A percentile compares a stretch with the other conserved stretches of the same genome.
Conservation (phyloP, 1,140 invertebrate genomes). For the Aphelenchoides fujianensis region DNA sequence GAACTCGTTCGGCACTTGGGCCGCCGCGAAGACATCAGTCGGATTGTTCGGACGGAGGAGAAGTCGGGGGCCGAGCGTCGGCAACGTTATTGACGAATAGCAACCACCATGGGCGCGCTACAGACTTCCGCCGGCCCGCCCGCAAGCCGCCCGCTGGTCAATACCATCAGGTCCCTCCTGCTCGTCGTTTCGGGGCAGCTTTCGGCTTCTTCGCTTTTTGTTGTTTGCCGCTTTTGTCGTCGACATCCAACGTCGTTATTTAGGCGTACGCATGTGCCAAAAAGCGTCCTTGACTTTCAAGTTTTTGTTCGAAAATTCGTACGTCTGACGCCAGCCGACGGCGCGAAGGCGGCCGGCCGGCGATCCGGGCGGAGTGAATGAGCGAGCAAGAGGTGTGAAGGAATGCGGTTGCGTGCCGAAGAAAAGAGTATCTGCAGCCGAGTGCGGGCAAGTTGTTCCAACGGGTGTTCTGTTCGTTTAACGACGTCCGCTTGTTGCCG, state of each 20-base stretch:
- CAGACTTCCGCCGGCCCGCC: neutral
- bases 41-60: neutral
- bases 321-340: neutral
- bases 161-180: neutral
- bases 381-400: neutral
- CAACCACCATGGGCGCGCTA: neutral
- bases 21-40: neutral
- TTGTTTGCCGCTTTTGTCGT: conserved; percentile 5
- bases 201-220: too few species aligned
- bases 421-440: too few species aligned
- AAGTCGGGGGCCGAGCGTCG: too few species aligned
- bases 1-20: neutral
- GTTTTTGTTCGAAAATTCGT: conserved; percentile 1
- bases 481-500: neutral
- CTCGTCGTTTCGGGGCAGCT: too few species aligned
- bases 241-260: conserved; percentile 5
- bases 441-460: too few species aligned
- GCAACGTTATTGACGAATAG: neutral
- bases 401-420: neutral
- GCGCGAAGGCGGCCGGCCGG: neutral
- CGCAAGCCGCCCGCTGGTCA: neutral
- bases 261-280: neutral
- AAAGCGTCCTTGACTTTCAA: neutral
- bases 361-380: too few species aligned
- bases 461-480: neutral